Percentiles rank a stretch among this genome's conserved stretches.
Conservation (phyloP, 1,140 invertebrate genomes). For the Vanessa atalanta region DNA sequence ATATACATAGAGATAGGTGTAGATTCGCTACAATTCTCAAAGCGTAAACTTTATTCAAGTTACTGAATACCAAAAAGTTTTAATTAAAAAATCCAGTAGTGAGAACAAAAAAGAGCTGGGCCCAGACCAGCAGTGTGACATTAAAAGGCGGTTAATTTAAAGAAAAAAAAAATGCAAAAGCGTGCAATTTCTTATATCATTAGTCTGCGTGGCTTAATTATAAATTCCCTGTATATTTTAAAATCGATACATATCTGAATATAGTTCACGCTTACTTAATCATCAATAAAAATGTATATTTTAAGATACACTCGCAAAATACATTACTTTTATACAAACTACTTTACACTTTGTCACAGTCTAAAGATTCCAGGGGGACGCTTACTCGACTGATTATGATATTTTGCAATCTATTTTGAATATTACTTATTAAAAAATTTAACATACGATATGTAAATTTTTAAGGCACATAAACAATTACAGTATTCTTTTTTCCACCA, state of each 20-base stretch:
- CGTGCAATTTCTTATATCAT: neutral
- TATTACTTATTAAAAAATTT: neutral
- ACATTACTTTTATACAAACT: neutral
- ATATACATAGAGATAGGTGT: too few species aligned
- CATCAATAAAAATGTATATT: conserved; percentile 9
- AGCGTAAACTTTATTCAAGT: too few species aligned
- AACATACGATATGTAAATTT: too few species aligned
- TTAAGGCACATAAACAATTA: too few species aligned
- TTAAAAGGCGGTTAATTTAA: neutral
- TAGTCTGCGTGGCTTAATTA: neutral
- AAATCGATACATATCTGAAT: conserved; percentile 21
- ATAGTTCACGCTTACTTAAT: conserved; percentile 26
- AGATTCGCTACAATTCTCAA: too few species aligned
- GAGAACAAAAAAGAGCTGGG: too few species aligned
- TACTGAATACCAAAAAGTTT: too few species aligned
- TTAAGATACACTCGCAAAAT: neutral
- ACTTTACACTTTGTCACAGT: conserved; percentile 10
- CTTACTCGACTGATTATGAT: conserved; percentile 2
- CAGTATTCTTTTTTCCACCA: too few species aligned
- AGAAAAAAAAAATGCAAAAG: neutral
- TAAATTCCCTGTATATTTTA: neutral
- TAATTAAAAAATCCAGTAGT: too few species aligned
- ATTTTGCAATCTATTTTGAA: neutral
- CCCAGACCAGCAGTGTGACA: too few species aligned
- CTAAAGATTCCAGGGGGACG: conserved; percentile 4